These are phyloP conservation scores for Mechanitis mazaeus DNA, from an alignment of 2,888 invertebrate genomes.

Conservation along the genomic window DNA sequence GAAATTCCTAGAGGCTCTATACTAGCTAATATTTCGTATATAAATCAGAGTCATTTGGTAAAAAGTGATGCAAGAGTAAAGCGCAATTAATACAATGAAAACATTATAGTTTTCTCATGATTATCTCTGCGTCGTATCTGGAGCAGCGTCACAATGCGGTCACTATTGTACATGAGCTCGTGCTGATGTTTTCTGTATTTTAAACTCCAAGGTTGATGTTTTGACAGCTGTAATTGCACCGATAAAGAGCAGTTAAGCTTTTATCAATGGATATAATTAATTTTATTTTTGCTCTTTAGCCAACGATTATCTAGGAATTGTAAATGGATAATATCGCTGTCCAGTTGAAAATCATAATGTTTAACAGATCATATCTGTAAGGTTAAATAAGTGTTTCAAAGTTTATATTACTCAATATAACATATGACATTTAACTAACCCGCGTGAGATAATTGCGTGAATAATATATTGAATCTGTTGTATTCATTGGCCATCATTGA, in stretches of 20 bases:
- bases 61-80: conserved; percentile 32
- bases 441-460: conserved; percentile 20
- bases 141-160: conserved; percentile 57
- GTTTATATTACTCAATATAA: conserved; percentile 15
- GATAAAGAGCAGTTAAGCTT: conserved; percentile 46
- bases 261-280: conserved; percentile 46
- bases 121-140: conserved; percentile 53
- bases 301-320: conserved; percentile 25
- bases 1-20: conserved; percentile 32
- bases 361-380: conserved; percentile 13
- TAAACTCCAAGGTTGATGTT: conserved; percentile 64
- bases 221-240: conserved; percentile 63
- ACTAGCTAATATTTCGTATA: neutral
- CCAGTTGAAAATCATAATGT: conserved; percentile 6
- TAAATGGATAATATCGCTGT: neutral
- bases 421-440: conserved; percentile 20
- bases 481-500: conserved; percentile 18
- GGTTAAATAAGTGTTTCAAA: conserved; percentile 15
- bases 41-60: conserved; percentile 19
- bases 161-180: conserved; percentile 56
- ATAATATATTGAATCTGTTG: conserved; percentile 25
- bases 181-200: conserved; percentile 58
- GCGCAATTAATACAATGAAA: conserved; percentile 57
- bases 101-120: conserved; percentile 61
- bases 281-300: conserved; percentile 30